Evolutionary conservation across 2,113 vertebrate species (phyloP), one percentile per base, ranked within the genome.

Genomic region (Ellobius talpinus): DNA sequence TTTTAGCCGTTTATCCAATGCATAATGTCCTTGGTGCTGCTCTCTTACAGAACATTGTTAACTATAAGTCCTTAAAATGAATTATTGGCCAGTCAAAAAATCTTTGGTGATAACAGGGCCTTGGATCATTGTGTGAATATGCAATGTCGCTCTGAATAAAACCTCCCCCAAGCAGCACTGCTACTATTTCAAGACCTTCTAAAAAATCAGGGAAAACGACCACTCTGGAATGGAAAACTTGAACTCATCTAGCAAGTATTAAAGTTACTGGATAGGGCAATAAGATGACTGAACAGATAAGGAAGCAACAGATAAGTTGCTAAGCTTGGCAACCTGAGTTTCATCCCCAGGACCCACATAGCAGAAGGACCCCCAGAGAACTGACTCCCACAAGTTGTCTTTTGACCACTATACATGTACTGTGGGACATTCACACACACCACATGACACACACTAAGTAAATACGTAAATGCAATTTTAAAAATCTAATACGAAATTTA

Each of bases 161-260:
- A 76, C 39, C 58, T 39, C 26, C n/a, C 55, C 65, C 31, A 86
- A 95, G 91, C 72, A 79, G 16, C n/a, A 89, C 45, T 39, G 79
- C 55, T 74, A 94, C 65, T 81, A 42, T 93, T 96, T 72, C 23
- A 78, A 68, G 89, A 87, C 76, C 78, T 96, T 93, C 52, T 90
- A 93, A 87, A 89, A 14, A 52, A 94, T 73, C 61, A 66, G 52
- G 55, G 23, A 47, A 65, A 95, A 93, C 58, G 91, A 81, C 42
- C n/a, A 66, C 58, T 95, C 90, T 29, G 47, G 39, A 84, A 95
- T 93, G n/a, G 78, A 89, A 96, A 96, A 87, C 29, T 85, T 93
- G 63, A 89, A 84, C 47, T 87, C 63, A 84, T 73, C 68, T 89
- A 68, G 58, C 76, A 94, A 23, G 85, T 82, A 92, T 63, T 96